phyloP scores from a whole-genome alignment of 30 jellyfish, hydroid and myxozoan species.

The Cassiopea xamachana region DNA sequence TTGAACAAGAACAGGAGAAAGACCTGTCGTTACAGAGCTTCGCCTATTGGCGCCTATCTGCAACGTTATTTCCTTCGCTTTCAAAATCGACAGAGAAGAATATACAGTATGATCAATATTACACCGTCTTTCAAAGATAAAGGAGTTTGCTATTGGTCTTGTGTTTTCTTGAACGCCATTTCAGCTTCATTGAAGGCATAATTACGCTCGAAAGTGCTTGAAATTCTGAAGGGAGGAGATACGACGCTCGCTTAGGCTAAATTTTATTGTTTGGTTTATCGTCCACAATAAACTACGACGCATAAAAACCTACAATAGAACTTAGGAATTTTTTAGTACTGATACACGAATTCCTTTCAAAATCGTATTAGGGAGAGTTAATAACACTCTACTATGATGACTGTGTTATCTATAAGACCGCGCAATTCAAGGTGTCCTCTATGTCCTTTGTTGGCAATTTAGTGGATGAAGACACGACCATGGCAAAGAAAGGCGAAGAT shows the following conservation, averaged over 20 bases:
- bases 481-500: conserved; percentile 22
- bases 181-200: neutral
- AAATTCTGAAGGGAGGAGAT: neutral
- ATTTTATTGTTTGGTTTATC: neutral
- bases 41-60: conserved; percentile 64
- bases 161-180: neutral
- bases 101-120: neutral
- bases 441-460: neutral
- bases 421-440: neutral
- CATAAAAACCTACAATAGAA: neutral
- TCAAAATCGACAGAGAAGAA: neutral
- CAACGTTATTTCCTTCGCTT: conserved; percentile 42
- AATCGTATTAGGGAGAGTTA: neutral
- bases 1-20: neutral
- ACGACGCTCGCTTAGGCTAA: neutral
- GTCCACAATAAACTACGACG: neutral
- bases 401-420: neutral
- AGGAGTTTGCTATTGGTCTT: neutral
- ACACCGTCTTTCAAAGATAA: neutral
- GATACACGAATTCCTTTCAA: conserved; percentile 8
- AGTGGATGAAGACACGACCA: neutral
- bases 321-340: neutral
- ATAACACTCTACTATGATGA: neutral
- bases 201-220: neutral
- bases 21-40: neutral